Evolutionary conservation across 2,888 invertebrate species (phyloP), one percentile per base, ranked within the genome.

Genomic region (Tuberolachnus salignus): DNA sequence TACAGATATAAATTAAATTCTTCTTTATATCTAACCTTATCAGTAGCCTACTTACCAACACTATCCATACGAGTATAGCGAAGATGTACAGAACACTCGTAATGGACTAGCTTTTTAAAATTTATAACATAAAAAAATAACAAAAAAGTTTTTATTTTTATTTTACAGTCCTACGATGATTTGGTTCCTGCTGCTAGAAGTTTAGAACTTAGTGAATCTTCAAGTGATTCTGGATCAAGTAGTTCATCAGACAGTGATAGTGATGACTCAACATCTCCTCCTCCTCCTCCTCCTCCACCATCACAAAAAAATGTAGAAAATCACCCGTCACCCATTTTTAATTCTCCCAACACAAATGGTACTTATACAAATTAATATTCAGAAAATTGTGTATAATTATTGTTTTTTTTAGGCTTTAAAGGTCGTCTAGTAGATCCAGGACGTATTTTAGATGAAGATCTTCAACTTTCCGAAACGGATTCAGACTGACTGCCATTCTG

Each of bases 391-490:
- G 53, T 66, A 13, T 14, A 34, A 21, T 61, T 14, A 63, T 67
- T 64, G 49, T 34, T 67, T 55, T 57, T 8, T 69, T 61, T 51
- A 78, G 78, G 74, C 19, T 75, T 75, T 75, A 75, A 75, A 66
- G 74, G 21, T 67, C 49, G 51, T 78, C 49, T 78, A 69, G 78
- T 51, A 86, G 90, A 85, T 78, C 89, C 89, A 19, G 88, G 89
- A 83, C 90, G 91, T 86, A 87, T 92, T 81, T 88, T 94, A 83
- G 92, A 91, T 84, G 93, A 93, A 84, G 94, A 95, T 86, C 89
- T 95, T 84, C 92, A 93, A 87, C 89, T 95, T 84, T 94, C 94
- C 71, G 93, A 93, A 87, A 92, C 93, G 55, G 94, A 92, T 84
- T 92, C 93, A 84, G 94, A 94, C 86, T 90, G 80, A 78, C 69